phyloP scores from a whole-genome alignment of 2,113 vertebrate genomes.

The Castor canadensis region DNA sequence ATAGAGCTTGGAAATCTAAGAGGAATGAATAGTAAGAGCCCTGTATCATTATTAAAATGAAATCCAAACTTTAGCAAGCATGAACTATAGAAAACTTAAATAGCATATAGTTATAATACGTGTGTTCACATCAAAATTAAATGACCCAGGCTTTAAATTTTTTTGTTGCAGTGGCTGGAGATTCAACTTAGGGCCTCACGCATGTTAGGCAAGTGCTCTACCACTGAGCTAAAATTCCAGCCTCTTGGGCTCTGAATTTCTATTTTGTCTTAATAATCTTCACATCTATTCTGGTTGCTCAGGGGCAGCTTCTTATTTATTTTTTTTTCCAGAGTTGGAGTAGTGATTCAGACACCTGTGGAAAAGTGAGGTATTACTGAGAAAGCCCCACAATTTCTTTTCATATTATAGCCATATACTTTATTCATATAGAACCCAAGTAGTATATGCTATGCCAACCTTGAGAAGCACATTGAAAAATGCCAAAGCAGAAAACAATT shows the following conservation, averaged over 20 bases:
- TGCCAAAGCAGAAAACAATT: not conserved
- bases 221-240: not conserved
- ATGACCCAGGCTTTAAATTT: not conserved
- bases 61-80: slow-evolving; percentile 24
- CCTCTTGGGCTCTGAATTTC: not conserved
- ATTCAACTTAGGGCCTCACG: not conserved
- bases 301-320: not conserved
- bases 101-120: not conserved
- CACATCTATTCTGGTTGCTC: not conserved
- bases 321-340: not conserved
- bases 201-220: not conserved
- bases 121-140: not conserved
- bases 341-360: not conserved
- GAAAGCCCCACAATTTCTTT: not conserved
- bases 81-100: not conserved
- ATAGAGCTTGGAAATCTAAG: not conserved
- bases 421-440: not conserved
- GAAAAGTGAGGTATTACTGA: not conserved
- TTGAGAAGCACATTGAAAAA: not conserved
- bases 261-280: not conserved
- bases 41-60: not conserved
- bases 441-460: not conserved
- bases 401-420: not conserved
- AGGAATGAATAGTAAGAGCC: not conserved
- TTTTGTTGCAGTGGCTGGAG: not conserved